Evolutionary conservation across 2,888 invertebrate species (phyloP), one percentile per base, ranked within the genome.

Genomic region (Megamerina dolium): DNA sequence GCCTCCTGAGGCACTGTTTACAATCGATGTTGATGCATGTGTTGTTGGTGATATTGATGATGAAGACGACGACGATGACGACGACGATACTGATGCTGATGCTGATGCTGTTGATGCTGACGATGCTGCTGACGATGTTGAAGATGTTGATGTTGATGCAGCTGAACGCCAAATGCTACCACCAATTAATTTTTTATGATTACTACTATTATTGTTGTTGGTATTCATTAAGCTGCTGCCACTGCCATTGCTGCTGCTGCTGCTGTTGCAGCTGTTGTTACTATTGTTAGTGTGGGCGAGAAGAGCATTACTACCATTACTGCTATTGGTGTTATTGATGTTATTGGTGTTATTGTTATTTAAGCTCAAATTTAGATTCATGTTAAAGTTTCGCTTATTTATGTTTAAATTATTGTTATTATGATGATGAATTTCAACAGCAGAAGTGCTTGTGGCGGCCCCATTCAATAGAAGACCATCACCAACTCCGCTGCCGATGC

Each of bases 111-210:
- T 49, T n/a, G 55, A 48, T 37, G 56, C 49, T 40, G 51, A 43
- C 17, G 48, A 43, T 31, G 47, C 37, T 26, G 41, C 48, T 31
- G 46, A 43, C 12, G 54, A 43, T 31, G 55, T 46, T 39, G 51
- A 47, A 18, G 43, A 47, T 10, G 53, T 41, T 34, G 62, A 52
- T 14, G 50, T 59, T 39, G 65, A 66, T 20, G 64, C 59, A 20
- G 62, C 63, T 12, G 66, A 56, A 23, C 62, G 66, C 64, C 64
- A 64, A 55, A 66, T 59, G 52, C 58, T 58, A 47, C 59, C 60
- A 47, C 64, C 64, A 41, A 61, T 51, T 21, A 43, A 21, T 16
- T 38, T 37, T 12, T 38, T 37, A n/a, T 32, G 29, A 5, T 32
- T 37, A 31, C 31, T 50, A 58, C 52, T 54, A 18, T 21, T 21